Conservation (phyloP, 2,113 vertebrate genomes). For the Emydura subglobosa region DNA sequence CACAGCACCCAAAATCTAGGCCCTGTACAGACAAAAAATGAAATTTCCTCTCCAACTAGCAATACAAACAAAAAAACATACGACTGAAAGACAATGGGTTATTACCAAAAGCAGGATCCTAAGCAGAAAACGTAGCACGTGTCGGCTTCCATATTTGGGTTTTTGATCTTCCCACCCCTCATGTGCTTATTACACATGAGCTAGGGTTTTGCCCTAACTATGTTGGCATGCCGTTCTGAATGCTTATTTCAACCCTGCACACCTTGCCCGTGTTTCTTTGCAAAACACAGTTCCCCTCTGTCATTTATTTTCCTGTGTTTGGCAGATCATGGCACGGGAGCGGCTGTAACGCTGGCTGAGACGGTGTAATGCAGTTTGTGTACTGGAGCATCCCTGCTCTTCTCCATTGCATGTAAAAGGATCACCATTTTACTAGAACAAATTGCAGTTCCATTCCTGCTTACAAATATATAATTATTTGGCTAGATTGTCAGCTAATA, state of each 20-base stretch:
- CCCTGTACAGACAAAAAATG: background rate
- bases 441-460: background rate
- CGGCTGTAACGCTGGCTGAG: background rate
- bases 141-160: background rate
- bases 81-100: background rate
- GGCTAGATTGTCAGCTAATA: background rate
- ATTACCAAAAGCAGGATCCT: background rate
- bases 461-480: background rate
- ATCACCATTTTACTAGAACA: background rate
- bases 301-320: background rate
- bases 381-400: background rate
- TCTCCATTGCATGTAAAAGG: background rate
- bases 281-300: background rate
- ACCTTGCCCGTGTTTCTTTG: background rate
- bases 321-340: background rate
- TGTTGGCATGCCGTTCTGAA: background rate
- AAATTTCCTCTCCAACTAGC: background rate
- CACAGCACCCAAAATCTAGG: accelerated
- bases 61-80: accelerated
- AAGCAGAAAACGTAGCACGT: background rate
- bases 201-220: background rate
- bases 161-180: background rate
- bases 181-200: background rate
- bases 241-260: background rate
- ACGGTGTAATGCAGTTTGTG: background rate